Conservation (phyloP, 2,113 vertebrate genomes). For the Galeopterus variegatus region DNA sequence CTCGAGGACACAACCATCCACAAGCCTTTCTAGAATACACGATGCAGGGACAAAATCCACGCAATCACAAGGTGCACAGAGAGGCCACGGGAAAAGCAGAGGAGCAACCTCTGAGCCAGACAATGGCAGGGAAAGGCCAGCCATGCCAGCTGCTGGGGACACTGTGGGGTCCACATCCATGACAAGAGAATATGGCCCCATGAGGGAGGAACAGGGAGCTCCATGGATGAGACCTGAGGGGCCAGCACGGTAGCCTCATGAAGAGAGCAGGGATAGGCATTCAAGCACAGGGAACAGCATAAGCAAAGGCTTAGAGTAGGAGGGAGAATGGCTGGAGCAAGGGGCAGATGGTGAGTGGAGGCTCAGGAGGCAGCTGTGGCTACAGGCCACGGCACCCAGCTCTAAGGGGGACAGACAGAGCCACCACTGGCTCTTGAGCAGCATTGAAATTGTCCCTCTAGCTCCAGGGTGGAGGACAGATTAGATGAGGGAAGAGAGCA, state of each 20-base stretch:
- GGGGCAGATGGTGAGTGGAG: background rate
- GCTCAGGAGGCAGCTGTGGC: background rate
- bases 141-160: background rate
- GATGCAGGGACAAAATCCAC: no score
- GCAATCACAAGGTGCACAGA: rapidly evolving
- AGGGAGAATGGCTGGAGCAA: background rate
- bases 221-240: background rate
- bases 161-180: background rate
- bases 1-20: rapidly evolving
- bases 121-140: background rate
- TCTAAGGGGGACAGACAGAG: background rate
- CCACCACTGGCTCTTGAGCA: background rate
- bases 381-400: background rate
- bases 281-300: background rate
- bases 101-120: no score
- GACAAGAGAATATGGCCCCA: background rate
- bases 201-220: background rate
- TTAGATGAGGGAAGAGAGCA: background rate
- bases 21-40: background rate
- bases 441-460: background rate
- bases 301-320: background rate
- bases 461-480: no score
- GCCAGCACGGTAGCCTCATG: rapidly evolving
- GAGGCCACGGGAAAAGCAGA: background rate
- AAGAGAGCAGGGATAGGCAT: no score